Evolutionary conservation across 2,113 vertebrate species (phyloP).

Genomic region (Poecile atricapillus): DNA sequence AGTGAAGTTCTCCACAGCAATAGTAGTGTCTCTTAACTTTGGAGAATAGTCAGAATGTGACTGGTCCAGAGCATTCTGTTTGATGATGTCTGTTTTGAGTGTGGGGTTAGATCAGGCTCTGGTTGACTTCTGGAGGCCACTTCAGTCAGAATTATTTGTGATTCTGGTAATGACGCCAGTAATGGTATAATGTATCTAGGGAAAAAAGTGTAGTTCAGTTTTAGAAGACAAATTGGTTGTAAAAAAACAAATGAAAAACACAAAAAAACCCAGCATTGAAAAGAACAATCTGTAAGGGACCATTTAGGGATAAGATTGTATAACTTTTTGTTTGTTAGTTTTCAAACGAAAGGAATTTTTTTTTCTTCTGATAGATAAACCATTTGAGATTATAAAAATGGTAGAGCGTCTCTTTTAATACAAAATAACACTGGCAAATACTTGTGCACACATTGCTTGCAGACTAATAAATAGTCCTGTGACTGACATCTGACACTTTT

Average conservation of each 20-base stretch:
- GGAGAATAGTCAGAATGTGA: neutral
- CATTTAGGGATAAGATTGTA: neutral
- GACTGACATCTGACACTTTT: neutral
- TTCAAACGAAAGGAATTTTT: neutral
- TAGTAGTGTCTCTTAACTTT: neutral
- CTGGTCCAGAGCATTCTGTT: neutral
- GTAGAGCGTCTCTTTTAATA: neutral
- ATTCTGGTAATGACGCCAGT: neutral
- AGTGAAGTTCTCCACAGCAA: neutral
- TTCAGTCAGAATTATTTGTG: neutral
- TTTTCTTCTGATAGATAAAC: neutral
- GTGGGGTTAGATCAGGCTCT: neutral
- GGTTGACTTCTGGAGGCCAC: neutral
- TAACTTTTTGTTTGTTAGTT: neutral
- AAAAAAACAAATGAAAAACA: neutral
- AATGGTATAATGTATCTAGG: neutral
- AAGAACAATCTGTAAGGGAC: neutral
- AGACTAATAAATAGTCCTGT: neutral
- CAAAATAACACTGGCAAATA: neutral
- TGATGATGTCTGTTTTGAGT: neutral
- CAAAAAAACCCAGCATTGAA: fast-evolving
- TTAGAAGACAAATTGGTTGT: neutral
- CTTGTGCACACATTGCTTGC: neutral
- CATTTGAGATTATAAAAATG: neutral
- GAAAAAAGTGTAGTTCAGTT: neutral